Percentiles rank a stretch among this genome's conserved stretches.
Evolutionary conservation across 2,888 invertebrate genomes (phyloP).

Genomic region (Epinotia nisella): DNA sequence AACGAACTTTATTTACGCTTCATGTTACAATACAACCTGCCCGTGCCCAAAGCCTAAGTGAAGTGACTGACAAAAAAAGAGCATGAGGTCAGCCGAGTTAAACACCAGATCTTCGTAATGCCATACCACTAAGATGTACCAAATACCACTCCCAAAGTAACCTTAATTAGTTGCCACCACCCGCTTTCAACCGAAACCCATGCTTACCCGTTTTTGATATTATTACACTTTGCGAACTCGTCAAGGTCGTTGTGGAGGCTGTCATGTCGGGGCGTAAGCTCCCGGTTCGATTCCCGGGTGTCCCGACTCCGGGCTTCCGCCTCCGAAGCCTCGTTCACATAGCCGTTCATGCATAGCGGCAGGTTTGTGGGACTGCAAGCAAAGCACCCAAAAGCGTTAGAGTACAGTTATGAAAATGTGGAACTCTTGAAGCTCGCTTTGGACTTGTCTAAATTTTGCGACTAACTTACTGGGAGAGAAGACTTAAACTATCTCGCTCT

Average conservation of each 20-base stretch:
- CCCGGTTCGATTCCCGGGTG: slow-evolving; percentile 71
- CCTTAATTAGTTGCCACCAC: background rate
- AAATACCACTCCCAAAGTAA: background rate
- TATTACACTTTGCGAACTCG: slow-evolving; percentile 84
- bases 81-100: background rate
- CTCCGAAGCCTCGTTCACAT: slow-evolving; percentile 92
- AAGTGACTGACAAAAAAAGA: background rate
- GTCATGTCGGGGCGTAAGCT: slow-evolving; percentile 55
- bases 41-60: no score
- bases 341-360: slow-evolving; percentile 89
- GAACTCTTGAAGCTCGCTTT: no score
- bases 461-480: no score
- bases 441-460: no score
- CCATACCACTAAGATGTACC: background rate
- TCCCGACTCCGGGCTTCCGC: slow-evolving; percentile 74
- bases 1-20: no score
- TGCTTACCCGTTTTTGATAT: slow-evolving; percentile 84
- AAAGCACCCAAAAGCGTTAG: slow-evolving; percentile 28
- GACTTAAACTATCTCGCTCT: no score
- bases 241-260: slow-evolving; percentile 59
- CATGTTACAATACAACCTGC: no score
- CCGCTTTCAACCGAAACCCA: background rate
- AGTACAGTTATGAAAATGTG: slow-evolving; percentile 11
- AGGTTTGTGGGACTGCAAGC: slow-evolving; percentile 86
- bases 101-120: no score